These are phyloP conservation scores for Leptothorax acervorum DNA, from an alignment of 2,888 invertebrate species.

Conservation along the genomic window DNA sequence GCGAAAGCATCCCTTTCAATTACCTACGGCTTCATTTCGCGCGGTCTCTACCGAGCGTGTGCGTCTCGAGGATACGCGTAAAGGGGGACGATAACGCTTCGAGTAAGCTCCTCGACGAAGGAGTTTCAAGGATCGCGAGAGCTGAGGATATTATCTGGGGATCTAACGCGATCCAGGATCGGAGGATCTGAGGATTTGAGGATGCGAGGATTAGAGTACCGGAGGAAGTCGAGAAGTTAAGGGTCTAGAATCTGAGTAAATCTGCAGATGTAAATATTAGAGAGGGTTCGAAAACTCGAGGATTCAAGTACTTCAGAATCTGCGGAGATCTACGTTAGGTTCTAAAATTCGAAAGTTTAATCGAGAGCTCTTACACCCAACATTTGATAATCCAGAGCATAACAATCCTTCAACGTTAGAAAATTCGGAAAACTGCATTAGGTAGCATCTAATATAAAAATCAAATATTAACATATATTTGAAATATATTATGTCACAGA, in stretches of 20 bases:
- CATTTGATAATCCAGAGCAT: not conserved
- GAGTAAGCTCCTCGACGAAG: conserved; percentile 12
- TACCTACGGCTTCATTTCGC: conserved; percentile 78
- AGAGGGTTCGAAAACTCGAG: conserved; percentile 12
- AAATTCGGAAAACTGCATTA: not conserved
- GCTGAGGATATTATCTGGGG: conserved; percentile 25
- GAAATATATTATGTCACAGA: not conserved
- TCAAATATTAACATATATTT: not conserved
- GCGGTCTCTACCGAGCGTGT: conserved; percentile 60
- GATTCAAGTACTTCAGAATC: conserved; percentile 1
- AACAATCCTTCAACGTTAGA: not conserved
- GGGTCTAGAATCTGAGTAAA: not conserved
- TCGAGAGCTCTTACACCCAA: not conserved
- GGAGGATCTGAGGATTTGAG: conserved; percentile 26
- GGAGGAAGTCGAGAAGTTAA: not conserved
- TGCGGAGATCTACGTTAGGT: not conserved
- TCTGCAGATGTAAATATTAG: conserved; percentile 6
- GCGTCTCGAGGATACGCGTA: conserved; percentile 43
- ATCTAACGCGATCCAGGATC: not conserved
- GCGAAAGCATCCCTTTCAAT: conserved; percentile 84
- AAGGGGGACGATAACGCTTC: conserved; percentile 21
- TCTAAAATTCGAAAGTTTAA: not conserved
- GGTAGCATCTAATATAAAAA: not conserved
- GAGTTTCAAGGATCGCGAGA: conserved; percentile 42
- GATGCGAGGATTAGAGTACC: conserved; percentile 21